Percentiles rank a stretch among this genome's conserved stretches.
phyloP scores from a whole-genome alignment of 2,888 invertebrate genomes.

The Sipha maydis region DNA sequence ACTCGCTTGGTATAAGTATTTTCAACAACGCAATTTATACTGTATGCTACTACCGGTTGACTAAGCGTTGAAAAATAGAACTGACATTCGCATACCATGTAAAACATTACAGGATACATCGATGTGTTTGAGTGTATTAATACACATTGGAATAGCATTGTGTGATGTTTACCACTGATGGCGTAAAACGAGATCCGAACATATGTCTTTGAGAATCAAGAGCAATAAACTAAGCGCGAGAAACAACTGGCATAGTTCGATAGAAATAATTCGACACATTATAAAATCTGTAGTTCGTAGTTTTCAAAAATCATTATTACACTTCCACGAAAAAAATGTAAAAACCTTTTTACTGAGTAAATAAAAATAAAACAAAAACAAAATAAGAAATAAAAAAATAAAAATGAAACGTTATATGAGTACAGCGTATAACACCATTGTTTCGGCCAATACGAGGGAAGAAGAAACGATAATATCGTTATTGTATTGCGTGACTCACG shows the following conservation, averaged over 20 bases:
- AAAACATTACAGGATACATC: neutral
- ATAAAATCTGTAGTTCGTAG: neutral
- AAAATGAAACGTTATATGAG: neutral
- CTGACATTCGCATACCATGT: neutral
- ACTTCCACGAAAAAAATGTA: neutral
- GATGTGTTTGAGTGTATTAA: neutral
- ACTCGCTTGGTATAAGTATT: neutral
- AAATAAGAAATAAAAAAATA: neutral
- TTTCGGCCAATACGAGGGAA: neutral
- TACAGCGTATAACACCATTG: neutral
- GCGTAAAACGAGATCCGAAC: conserved; percentile 2
- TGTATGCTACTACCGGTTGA: neutral
- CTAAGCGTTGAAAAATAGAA: conserved; percentile 43
- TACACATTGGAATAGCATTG: neutral
- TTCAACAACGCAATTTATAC: neutral
- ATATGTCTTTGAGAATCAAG: conserved; percentile 2
- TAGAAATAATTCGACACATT: neutral
- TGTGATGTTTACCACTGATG: neutral
- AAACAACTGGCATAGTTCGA: neutral
- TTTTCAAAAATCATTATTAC: neutral
- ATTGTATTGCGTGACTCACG: conserved; percentile 50
- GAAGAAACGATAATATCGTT: conserved; percentile 3
- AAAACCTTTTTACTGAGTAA: neutral
- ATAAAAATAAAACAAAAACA: neutral
- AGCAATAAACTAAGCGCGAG: neutral